Evolutionary conservation across 2,113 vertebrate genomes (phyloP).

Genomic region (Dolichotis patagonum): DNA sequence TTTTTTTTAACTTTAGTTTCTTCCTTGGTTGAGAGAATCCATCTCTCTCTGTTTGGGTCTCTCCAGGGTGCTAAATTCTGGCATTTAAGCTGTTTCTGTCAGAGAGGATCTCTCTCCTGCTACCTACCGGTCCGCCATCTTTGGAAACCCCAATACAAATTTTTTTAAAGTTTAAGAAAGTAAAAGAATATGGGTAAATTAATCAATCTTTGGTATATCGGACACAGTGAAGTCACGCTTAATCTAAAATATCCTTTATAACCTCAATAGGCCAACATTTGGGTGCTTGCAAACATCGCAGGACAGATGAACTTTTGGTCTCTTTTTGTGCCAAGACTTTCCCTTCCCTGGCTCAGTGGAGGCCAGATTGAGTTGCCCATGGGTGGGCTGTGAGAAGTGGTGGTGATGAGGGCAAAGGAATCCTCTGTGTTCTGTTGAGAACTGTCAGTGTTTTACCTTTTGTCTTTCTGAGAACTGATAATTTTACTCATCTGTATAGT

Average conservation of each 20-base stretch:
- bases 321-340: background rate
- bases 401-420: background rate
- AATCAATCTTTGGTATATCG: background rate
- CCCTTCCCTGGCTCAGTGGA: background rate
- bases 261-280: background rate
- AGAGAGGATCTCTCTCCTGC: too few relatives aligned
- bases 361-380: background rate
- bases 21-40: too few relatives aligned
- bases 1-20: too few relatives aligned
- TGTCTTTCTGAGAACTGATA: background rate
- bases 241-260: constrained; percentile 10
- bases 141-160: too few relatives aligned
- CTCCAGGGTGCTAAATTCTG: too few relatives aligned
- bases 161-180: background rate
- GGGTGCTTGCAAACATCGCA: background rate
- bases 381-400: background rate
- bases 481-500: background rate
- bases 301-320: background rate
- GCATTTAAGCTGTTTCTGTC: too few relatives aligned
- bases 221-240: background rate
- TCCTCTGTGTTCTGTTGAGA: background rate
- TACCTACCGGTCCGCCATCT: too few relatives aligned
- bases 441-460: background rate
- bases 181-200: background rate
- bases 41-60: too few relatives aligned